Evolutionary conservation across 2,113 vertebrate genomes (phyloP).

Genomic region (Sturnus vulgaris): DNA sequence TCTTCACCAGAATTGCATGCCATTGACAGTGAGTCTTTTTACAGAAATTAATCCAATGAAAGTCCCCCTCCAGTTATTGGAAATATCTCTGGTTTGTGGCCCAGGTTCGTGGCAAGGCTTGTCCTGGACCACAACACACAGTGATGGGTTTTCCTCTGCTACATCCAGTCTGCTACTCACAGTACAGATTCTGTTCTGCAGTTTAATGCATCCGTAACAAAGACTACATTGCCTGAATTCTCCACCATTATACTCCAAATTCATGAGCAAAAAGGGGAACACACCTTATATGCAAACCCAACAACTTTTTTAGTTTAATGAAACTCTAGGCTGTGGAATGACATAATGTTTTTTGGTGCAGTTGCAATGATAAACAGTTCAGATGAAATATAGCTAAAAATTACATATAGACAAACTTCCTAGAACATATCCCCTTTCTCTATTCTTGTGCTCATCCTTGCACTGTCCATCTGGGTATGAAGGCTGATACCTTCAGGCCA

Average conservation of each 20-base stretch:
- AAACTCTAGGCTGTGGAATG: background rate
- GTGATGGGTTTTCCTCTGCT: background rate
- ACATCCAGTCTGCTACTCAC: background rate
- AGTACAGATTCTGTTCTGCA: background rate
- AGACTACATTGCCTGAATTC: background rate
- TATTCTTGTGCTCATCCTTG: background rate
- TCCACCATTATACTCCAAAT: background rate
- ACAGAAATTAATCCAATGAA: background rate
- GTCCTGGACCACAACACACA: background rate
- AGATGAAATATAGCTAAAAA: background rate
- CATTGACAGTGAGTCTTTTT: background rate
- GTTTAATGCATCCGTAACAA: background rate
- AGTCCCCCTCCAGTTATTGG: background rate
- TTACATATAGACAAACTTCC: fast-evolving
- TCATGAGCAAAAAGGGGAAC: background rate
- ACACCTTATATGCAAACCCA: background rate
- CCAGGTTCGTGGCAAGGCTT: background rate
- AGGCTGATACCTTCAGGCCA: background rate
- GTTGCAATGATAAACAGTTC: background rate
- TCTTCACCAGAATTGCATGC: background rate
- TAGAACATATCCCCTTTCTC: background rate
- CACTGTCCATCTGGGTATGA: background rate
- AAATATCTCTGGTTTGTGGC: background rate
- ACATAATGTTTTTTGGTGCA: background rate
- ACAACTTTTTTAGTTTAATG: background rate